Base-by-base conservation (phyloP, 2,797 vertebrate genomes). In the Jordanella pulchra region DNA sequence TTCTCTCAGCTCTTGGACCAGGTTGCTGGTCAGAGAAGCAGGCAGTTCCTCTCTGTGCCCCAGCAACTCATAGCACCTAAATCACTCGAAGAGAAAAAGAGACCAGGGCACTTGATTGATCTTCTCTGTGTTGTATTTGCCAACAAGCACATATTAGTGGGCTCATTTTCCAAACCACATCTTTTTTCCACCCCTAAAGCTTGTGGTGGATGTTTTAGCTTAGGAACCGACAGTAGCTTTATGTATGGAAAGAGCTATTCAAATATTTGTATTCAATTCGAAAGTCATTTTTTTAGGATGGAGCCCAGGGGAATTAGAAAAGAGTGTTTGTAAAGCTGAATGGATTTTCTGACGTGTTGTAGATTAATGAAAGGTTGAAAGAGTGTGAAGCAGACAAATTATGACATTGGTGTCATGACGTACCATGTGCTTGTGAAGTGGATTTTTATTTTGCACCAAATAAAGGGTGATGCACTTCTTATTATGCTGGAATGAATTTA, bases 251-350 rank as follows among this genome's bases (percentile, higher is more conserved):
- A 86, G 77, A 89, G 74, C 82, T 90, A 72, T 86, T 91, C 80
- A 87, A 89, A 91, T 92, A 91, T 94, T 92, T 92, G 76, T 75
- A 83, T 91, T 90, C 45, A 76, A 89, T 81, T 89, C 87, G 87
- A 85, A 90, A 90, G 88, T 90, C 85, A 85, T 91, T 86, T 80
- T 87, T 86, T 89, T 92, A 89, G 88, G 90, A 91, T 82, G 79
- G 68, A 83, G 87, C 74, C 77, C 72, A 1, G 53, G 48, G 77
- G 91, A 86, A 91, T 88, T 89, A 89, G 88, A 88, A 89, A 85
- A 54, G 80, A 79, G 68, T 71, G 82, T 76, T 86, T 89, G 86
- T 86, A 76, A 75, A 42, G 32, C 60, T 63, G 76, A 67, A 54
- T 21, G 27, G 82, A 74, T 87, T 84, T 86, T 81, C 66, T 81